phyloP scores from a whole-genome alignment of 2,113 vertebrate genomes.

The Rhabdornis inornatus region DNA sequence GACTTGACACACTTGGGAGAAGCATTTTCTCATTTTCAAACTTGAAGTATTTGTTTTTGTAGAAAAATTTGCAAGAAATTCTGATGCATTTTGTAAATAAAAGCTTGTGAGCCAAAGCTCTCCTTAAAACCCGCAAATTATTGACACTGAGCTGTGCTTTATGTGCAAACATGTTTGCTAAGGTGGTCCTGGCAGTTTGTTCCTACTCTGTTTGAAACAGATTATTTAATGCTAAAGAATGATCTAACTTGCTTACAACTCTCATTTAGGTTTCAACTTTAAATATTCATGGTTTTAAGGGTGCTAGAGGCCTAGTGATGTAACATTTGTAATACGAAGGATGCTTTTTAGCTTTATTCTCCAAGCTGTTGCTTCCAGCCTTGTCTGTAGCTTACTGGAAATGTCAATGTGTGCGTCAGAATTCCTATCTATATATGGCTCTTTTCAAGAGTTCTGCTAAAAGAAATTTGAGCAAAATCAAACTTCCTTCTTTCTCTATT shows the following conservation, averaged over 20 bases:
- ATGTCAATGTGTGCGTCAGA: not conserved
- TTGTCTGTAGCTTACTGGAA: not conserved
- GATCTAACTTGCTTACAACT: not conserved
- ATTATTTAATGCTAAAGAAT: not conserved
- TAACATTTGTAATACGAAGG: not conserved
- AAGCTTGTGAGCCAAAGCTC: not conserved
- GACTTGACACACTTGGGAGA: not conserved
- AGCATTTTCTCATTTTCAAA: not conserved
- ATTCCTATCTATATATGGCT: not conserved
- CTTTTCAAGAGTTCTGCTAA: not conserved
- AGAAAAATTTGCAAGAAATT: not conserved
- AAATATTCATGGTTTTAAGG: not conserved
- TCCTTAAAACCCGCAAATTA: not conserved
- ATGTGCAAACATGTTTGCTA: fast-evolving
- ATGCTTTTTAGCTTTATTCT: not conserved
- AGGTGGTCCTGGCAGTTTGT: not conserved
- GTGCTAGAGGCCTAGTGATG: not conserved
- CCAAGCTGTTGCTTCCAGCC: not conserved
- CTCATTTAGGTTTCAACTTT: not conserved
- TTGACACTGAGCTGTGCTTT: not conserved
- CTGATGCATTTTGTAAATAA: not conserved
- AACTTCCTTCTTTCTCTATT: not conserved
- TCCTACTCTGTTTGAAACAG: not conserved
- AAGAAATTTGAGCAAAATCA: not conserved
- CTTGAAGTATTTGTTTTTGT: not conserved